phyloP scores from a whole-genome alignment of 2,113 vertebrate species.

The Merops nubicus region DNA sequence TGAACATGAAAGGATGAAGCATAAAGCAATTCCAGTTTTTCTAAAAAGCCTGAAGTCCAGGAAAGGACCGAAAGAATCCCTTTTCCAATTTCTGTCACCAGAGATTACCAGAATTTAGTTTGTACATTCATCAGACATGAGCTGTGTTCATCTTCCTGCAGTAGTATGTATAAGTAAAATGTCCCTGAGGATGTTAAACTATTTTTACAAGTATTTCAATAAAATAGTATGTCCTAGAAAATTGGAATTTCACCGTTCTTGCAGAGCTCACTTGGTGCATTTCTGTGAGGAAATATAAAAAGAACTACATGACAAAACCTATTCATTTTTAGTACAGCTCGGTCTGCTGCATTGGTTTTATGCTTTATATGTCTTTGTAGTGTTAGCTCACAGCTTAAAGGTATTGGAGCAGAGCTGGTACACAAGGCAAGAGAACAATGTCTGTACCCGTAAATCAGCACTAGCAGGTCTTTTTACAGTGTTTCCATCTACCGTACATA shows the following conservation, averaged over 20 bases:
- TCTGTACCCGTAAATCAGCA: not conserved
- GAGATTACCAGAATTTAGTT: not conserved
- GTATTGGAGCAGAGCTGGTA: not conserved
- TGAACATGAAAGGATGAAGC: not conserved
- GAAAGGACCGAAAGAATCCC: not conserved
- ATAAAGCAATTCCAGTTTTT: not conserved
- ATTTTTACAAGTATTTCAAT: not conserved
- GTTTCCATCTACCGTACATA: not conserved
- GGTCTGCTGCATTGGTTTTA: conserved; percentile 3
- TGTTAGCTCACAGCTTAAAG: not conserved
- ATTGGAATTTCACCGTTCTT: not conserved
- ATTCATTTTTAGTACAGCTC: not conserved
- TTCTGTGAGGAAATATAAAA: not conserved
- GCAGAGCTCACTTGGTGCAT: not conserved
- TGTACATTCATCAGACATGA: not conserved
- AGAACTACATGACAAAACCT: not conserved
- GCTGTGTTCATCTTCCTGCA: not conserved
- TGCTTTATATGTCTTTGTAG: conserved; percentile 31
- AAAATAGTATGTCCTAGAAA: not conserved
- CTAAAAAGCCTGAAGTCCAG: not conserved
- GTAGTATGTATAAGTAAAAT: not conserved
- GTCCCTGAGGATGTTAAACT: not conserved
- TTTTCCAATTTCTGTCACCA: not conserved
- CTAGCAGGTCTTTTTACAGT: not conserved
- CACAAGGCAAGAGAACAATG: not conserved